Conservation (phyloP, 2,113 vertebrate genomes). For the Rhea americana region DNA sequence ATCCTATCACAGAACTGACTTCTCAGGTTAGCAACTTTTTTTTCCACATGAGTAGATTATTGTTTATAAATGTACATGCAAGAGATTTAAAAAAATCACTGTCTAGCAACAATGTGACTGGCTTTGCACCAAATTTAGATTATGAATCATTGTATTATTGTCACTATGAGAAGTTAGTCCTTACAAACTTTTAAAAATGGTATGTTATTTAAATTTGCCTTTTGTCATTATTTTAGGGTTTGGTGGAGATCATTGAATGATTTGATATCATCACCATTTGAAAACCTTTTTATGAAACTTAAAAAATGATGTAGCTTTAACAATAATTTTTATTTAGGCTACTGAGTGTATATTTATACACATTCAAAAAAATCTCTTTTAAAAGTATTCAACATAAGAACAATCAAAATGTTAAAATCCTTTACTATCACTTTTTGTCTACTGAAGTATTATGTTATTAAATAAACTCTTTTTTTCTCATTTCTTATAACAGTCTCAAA, state of each 20-base stretch:
- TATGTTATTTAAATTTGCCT: background rate
- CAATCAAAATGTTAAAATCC: background rate
- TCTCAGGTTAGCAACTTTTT: background rate
- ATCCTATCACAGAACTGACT: background rate
- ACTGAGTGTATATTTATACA: background rate
- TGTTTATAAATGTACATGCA: background rate
- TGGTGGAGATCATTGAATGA: background rate
- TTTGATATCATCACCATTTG: background rate
- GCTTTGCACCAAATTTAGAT: background rate
- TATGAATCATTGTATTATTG: background rate
- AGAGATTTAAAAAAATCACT: background rate
- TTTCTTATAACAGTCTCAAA: background rate
- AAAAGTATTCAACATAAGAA: background rate
- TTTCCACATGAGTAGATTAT: background rate
- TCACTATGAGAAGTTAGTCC: background rate
- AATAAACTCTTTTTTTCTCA: background rate
- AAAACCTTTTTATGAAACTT: background rate
- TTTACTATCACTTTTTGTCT: background rate
- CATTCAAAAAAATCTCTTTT: background rate
- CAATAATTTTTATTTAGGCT: background rate
- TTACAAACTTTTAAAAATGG: background rate
- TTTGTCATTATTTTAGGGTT: background rate
- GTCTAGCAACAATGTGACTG: background rate
- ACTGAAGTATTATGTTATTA: background rate
- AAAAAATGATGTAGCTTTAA: background rate